These are phyloP conservation scores for Gopherus evgoodei DNA, from an alignment of 2,113 vertebrate species.

Conservation along the genomic window DNA sequence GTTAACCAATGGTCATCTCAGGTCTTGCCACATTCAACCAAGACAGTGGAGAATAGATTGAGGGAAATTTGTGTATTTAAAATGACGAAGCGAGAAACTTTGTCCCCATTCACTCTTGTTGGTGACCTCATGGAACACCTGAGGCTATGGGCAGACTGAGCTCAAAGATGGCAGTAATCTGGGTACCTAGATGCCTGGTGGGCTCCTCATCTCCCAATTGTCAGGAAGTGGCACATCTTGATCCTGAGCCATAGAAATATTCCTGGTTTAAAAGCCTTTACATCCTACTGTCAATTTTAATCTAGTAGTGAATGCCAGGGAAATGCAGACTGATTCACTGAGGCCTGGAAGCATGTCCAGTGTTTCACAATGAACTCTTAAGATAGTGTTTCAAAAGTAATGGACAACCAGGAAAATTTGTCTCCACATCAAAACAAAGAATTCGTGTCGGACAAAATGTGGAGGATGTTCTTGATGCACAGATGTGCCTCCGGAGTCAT, in stretches of 20 bases:
- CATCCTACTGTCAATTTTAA: background rate
- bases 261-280: background rate
- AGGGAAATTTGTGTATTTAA: background rate
- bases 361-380: background rate
- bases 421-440: background rate
- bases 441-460: accelerated
- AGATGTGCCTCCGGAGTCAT: background rate
- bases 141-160: background rate
- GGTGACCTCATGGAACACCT: background rate
- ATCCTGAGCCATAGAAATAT: accelerated
- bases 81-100: background rate
- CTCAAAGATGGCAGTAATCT: background rate
- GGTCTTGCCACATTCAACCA: background rate
- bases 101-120: background rate
- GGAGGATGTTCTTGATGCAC: accelerated
- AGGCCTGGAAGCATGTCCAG: background rate
- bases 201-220: background rate
- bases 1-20: background rate
- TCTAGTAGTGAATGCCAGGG: background rate
- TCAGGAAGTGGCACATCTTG: background rate
- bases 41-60: background rate
- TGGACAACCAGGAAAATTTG: background rate
- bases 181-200: background rate
- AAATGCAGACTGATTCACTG: background rate
- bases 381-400: background rate